Conservation (phyloP, 2,888 invertebrate species). For the Drosophila ezoana region DNA sequence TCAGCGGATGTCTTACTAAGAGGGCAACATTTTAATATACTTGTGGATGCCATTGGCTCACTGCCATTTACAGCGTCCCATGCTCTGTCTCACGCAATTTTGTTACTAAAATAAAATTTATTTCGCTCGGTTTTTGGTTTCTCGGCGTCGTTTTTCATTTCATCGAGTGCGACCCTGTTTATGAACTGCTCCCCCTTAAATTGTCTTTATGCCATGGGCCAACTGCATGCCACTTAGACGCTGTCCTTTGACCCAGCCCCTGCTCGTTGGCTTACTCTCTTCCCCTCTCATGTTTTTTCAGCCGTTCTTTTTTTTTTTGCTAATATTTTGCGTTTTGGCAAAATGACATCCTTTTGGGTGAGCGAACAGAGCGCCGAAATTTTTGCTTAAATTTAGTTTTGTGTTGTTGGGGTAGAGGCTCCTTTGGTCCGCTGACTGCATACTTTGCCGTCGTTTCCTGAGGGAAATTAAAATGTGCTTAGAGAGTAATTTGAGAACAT, state of each 20-base stretch:
- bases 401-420: slow-evolving; percentile 13
- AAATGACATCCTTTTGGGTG: slow-evolving; percentile 67
- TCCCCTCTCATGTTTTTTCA: slow-evolving; percentile 8
- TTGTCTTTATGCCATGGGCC: slow-evolving; percentile 71
- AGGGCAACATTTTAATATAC: slow-evolving; percentile 68
- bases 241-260: slow-evolving; percentile 54
- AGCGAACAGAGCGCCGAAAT: slow-evolving; percentile 31
- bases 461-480: slow-evolving; percentile 75
- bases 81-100: slow-evolving; percentile 78
- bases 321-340: slow-evolving; percentile 67
- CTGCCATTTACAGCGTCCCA: slow-evolving; percentile 59
- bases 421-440: slow-evolving; percentile 43
- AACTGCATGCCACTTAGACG: slow-evolving; percentile 62
- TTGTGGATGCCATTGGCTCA: slow-evolving; percentile 65
- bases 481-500: slow-evolving; percentile 50
- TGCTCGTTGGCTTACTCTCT: slow-evolving; percentile 17
- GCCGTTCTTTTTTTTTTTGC: slow-evolving; percentile 22
- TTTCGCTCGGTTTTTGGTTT: slow-evolving; percentile 52
- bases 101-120: slow-evolving; percentile 74
- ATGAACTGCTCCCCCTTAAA: slow-evolving; percentile 71
- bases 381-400: slow-evolving; percentile 60
- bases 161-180: slow-evolving; percentile 62
- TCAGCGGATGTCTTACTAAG: slow-evolving; percentile 50
- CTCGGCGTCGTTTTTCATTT: slow-evolving; percentile 59
- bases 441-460: slow-evolving; percentile 62